phyloP scores from a whole-genome alignment of 2,888 invertebrate species.

The Gerosis bhagava region DNA sequence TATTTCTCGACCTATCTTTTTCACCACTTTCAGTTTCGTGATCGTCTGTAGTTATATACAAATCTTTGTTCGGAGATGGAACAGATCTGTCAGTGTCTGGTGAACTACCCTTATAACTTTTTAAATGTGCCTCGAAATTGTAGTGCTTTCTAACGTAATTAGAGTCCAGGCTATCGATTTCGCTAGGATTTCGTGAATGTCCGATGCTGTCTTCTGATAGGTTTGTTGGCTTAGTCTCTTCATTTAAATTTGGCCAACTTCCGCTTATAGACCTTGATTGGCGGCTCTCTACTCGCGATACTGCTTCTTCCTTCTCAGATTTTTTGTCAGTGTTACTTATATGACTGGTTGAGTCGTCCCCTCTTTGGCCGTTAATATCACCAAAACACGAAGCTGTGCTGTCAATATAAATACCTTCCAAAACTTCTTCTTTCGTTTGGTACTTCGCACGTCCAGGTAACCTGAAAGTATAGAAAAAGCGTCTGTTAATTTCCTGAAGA shows the following conservation, averaged over 20 bases:
- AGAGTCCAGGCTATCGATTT: slow-evolving; percentile 82
- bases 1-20: slow-evolving; percentile 62
- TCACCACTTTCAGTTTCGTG: slow-evolving; percentile 65
- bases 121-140: slow-evolving; percentile 73
- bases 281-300: slow-evolving; percentile 61
- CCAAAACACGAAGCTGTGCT: slow-evolving; percentile 78
- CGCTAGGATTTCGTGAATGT: slow-evolving; percentile 76
- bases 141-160: slow-evolving; percentile 82
- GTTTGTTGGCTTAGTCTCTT: slow-evolving; percentile 66
- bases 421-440: slow-evolving; percentile 76
- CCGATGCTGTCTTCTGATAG: slow-evolving; percentile 76
- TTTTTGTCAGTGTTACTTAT: slow-evolving; percentile 33
- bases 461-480: slow-evolving; percentile 44
- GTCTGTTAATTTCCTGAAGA: neutral
- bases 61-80: slow-evolving; percentile 61
- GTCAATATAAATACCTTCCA: slow-evolving; percentile 76
- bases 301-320: slow-evolving; percentile 60
- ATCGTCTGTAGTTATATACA: slow-evolving; percentile 68
- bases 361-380: slow-evolving; percentile 70
- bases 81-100: slow-evolving; percentile 70
- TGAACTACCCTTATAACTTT: slow-evolving; percentile 72
- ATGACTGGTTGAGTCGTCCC: slow-evolving; percentile 48
- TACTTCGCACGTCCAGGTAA: slow-evolving; percentile 75
- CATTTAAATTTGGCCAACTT: slow-evolving; percentile 75
- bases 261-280: slow-evolving; percentile 67